Evolutionary conservation across 2,888 invertebrate genomes (phyloP), one percentile per base, ranked within the genome.

Genomic region (Dysmachus trigonus): DNA sequence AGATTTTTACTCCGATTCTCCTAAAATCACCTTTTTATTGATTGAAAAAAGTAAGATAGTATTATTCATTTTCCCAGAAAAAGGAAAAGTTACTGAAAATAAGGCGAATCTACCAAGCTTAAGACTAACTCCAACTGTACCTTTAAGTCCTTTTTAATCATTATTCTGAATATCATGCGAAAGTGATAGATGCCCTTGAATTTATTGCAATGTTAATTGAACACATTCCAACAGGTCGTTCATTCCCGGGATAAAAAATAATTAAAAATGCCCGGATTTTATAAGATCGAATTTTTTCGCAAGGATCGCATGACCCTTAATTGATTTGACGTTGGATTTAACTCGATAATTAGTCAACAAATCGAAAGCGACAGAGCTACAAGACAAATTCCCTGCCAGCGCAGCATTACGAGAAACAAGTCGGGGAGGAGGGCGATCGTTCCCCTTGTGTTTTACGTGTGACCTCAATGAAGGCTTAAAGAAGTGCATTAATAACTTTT

Each of bases 401-500:
- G 31, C 33, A 53, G 18, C 81, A 81, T 81, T 81, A 31, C 33
- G 62, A 81, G 81, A 81, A 81, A 81, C 81, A 81, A 62, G 81
- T 62, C 47, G 77, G 47, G 51, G 18, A 18, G 22, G 13, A 10
- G 22, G 62, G 62, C 62, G 62, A 62, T 62, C 62, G 62, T 47
- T 22, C 72, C 72, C 85, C 51, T 51, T 85, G 73, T 22, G 22
- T 47, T 73, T 51, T 31, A 85, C 51, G 74, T 85, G 74, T 74
- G 73, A 51, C 85, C 73, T 22, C 76, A 74, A 71, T 83, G 84
- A 73, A 73, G 77, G 76, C 85, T 84, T 73, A 85, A 77, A 62
- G 38, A 85, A 77, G 41, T 87, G 87, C 88, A 88, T 88, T 88
- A 89, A 88, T 88, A 89, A 88, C 88, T 88, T 88, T 89, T 89